Percentiles rank a stretch among this genome's conserved stretches.
Evolutionary conservation across 2,888 invertebrate genomes (phyloP).

Genomic region (Spialia ferax): DNA sequence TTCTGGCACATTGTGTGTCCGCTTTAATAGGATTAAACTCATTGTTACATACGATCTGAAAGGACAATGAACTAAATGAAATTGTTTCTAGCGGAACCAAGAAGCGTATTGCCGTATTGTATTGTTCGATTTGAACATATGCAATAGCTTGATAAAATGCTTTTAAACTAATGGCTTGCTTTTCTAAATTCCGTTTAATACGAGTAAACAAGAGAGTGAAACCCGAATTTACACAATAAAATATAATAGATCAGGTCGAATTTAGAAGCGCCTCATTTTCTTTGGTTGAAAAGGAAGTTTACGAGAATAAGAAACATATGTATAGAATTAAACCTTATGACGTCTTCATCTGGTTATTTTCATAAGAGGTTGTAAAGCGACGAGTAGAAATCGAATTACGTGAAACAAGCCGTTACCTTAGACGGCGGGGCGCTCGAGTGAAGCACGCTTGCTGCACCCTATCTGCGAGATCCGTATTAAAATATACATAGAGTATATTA

Average conservation of each 20-base stretch:
- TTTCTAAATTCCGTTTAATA: too few species aligned
- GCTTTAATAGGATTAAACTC: conserved; percentile 85
- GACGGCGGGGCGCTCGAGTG: conserved; percentile 42
- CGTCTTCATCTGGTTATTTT: conserved; percentile 68
- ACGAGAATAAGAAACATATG: background rate
- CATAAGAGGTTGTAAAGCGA: conserved; percentile 71
- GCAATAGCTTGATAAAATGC: conserved; percentile 1
- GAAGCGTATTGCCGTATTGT: conserved; percentile 45
- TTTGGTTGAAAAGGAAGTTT: background rate
- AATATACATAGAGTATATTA: background rate
- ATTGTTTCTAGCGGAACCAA: conserved; percentile 72
- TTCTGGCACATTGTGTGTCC: conserved; percentile 82
- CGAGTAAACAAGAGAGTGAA: too few species aligned
- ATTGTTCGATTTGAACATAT: conserved; percentile 33
- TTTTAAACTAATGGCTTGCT: conserved; percentile 8
- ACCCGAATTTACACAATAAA: too few species aligned
- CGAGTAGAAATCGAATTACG: conserved; percentile 74
- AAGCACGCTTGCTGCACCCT: conserved; percentile 48
- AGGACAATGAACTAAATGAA: conserved; percentile 74
- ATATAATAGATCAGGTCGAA: too few species aligned
- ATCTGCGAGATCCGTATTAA: conserved; percentile 10
- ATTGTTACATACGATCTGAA: conserved; percentile 80
- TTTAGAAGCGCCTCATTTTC: too few species aligned
- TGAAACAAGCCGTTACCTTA: conserved; percentile 54
- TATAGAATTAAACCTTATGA: background rate